Evolutionary conservation across 2,113 vertebrate genomes (phyloP), one percentile per base, ranked within the genome.

Genomic region (Notothenia coriiceps): DNA sequence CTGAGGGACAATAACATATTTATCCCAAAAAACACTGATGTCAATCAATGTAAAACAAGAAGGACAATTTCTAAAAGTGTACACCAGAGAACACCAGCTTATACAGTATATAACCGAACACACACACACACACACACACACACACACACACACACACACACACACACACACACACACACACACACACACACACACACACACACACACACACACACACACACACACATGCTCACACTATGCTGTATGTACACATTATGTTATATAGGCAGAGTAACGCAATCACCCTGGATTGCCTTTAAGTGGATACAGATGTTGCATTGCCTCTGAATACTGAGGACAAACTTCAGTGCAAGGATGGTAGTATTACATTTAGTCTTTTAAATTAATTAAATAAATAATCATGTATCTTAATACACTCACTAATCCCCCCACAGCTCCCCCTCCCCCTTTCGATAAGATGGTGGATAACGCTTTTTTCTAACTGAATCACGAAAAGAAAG

Each of bases 211-310:
- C 22, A n/a, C 52, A 50, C 43, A 57, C 60, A 64, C 22, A 17
- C 25, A 59, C 4, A 57, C 13, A 52, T 11, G 44, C 35, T 55
- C 6, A 55, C 5, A 40, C 6, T 55, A 10, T 40, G n/a, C n/a
- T n/a, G n/a, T n/a, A 40, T 40, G 35, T 40, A 12, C 43, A 52
- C 56, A 35, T 59, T 49, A 10, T 2, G 22, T 9, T 10, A 7
- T 60, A 33, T 17, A 63, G 20, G 52, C 52, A 62, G 22, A 82
- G 60, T 7, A 47, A 71, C 60, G 61, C 70, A 68, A 29, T 50
- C 62, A 40, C 10, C 62, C 9, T 47, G 47, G 17, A 9, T 85
- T 74, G 75, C 64, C 84, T 85, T 91, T 90, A 54, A 82, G 2
- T 29, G 52, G 10, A 78, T 67, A 80, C 74, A 15, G 52, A 70